Percentiles rank a stretch among this genome's conserved stretches.
Conservation (phyloP, 2,113 vertebrate species). For the Pristiophorus japonicus region DNA sequence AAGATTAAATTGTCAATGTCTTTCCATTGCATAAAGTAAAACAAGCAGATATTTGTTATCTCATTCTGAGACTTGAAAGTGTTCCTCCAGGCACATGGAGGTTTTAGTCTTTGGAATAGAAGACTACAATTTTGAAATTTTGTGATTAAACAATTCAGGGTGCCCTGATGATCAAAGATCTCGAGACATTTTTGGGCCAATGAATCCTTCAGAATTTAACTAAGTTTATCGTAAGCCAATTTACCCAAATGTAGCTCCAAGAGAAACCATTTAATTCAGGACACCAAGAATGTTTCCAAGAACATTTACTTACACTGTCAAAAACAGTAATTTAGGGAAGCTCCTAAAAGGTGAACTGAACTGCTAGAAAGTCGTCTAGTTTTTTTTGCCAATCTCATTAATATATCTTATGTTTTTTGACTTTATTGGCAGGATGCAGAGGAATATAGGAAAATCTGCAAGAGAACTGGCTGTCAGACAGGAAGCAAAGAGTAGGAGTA, state of each 20-base stretch:
- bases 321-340: neutral
- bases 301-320: neutral
- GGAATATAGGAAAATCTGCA: no score
- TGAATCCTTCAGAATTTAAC: neutral
- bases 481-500: no score
- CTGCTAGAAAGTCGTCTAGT: no score
- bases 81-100: neutral
- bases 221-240: neutral
- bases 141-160: neutral
- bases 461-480: no score
- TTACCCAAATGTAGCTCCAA: neutral
- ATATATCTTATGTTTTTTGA: no score
- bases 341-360: no score
- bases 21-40: conserved; percentile 2
- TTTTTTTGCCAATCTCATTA: no score
- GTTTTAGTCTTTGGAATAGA: neutral
- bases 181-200: neutral
- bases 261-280: neutral
- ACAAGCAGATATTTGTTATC: neutral
- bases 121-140: neutral
- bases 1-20: neutral
- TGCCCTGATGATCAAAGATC: neutral
- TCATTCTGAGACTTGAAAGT: neutral
- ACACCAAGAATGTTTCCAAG: neutral
- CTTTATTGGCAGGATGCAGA: no score